Evolutionary conservation across 1,140 invertebrate species (phyloP), one percentile per base, ranked within the genome.

Genomic region (Aphelenchoides avenae): DNA sequence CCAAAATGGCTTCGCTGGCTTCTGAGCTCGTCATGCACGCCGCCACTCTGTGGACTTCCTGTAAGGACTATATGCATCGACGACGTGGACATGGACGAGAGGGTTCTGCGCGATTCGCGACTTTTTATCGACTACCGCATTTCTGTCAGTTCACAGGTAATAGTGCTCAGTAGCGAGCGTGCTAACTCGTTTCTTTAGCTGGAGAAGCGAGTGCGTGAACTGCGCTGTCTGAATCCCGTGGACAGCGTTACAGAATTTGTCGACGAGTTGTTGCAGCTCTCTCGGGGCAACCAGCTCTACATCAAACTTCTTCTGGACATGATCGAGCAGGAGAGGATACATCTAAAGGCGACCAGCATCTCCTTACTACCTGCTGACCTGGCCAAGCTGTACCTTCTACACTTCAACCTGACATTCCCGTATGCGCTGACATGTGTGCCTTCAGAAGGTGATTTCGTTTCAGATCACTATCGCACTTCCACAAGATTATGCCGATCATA

Each of bases 281-380:
- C 89, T 42, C 84, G 86, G 75, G 91, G 91, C 39, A 92, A 88
- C 15, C 91, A 93, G 77, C 81, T 96, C 33, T 94, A 89, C 78
- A 84, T 88, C 34, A 91, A 92, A 80, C 79, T 95, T 13, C 87
- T 88, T 3, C 80, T 97, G n/a, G 91, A 95, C 80, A 82, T 96
- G 33, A 86, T 96, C 55, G 89, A 93, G 76, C 84, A 86, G 70
- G 91, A 91, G 9, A 87, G 91, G 70, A 82, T 97, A 52, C 89
- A 93, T 7, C 85, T 91, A 30, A 93, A 93, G 80, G 91, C 89
- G 9, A 84, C 87, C 0, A 88, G 88, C 70, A 77, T 79, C 90
- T 92, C 78, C 88, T 80, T 85, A 18, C 81, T 96, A 18, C 92
- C 92, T 1, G 87, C 91, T 30, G 89, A 88, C 1, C 79, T 96